Base-by-base conservation (phyloP, 2,113 vertebrate genomes). In the Sphaerodactylus townsendi region DNA sequence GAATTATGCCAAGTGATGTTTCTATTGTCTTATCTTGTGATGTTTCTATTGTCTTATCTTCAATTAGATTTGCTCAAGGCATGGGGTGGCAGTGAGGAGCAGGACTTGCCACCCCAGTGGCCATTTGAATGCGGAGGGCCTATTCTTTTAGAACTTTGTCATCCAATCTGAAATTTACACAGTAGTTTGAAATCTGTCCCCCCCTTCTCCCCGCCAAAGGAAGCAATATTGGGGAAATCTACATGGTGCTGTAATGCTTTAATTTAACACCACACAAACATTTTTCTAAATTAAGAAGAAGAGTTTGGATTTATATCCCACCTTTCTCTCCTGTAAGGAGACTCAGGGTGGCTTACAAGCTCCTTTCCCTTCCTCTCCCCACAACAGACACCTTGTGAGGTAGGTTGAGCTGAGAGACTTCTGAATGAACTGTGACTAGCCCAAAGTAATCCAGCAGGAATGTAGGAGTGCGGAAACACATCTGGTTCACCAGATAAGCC, bases 251-350 rank as follows among this genome's bases (percentile, higher is more conserved):
- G 9, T 9, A 44, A 44, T 44, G 44, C 44, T 44, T 4, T 44
- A 87, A 90, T 92, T 89, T 90, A 76, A 82, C 88, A 78, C 44
- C 44, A 41, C 83, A 86, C 85, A 91, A 88, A 86, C 81, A 84
- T 83, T 90, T 92, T 73, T 84, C 84, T 89, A 74, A 74, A n/a
- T n/a, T n/a, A n/a, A n/a, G n/a, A n/a, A n/a, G n/a, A n/a, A n/a
- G n/a, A n/a, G n/a, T n/a, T n/a, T n/a, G n/a, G n/a, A n/a, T n/a
- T n/a, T n/a, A n/a, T n/a, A n/a, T n/a, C n/a, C n/a, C n/a, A n/a
- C n/a, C n/a, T n/a, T n/a, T n/a, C n/a, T n/a, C n/a, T n/a, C n/a
- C n/a, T n/a, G n/a, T n/a, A n/a, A n/a, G n/a, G n/a, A n/a, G n/a
- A n/a, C n/a, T n/a, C n/a, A n/a, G n/a, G n/a, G n/a, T n/a, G n/a